Evolutionary conservation across 1,140 invertebrate genomes (phyloP).

Genomic region (Drepana arcuata): DNA sequence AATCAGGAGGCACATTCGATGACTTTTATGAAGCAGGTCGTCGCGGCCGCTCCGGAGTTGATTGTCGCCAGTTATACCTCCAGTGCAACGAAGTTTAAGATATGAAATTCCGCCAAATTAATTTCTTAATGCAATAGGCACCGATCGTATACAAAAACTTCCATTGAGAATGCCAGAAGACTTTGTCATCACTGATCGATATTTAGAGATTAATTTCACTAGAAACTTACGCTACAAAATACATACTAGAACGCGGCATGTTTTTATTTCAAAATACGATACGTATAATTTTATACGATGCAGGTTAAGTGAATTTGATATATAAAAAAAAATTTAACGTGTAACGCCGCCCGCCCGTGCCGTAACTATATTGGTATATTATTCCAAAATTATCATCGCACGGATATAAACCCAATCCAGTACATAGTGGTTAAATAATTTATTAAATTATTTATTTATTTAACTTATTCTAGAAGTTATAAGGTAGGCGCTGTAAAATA

Average conservation of each 20-base stretch:
- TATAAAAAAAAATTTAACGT: no score
- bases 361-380: constrained; percentile 16
- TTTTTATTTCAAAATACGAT: no score
- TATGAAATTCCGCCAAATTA: constrained; percentile 12
- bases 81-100: constrained; percentile 89
- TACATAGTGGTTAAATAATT: constrained; percentile 42
- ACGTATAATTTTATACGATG: no score
- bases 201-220: no score
- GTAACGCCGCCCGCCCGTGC: no score
- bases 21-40: constrained; percentile 87
- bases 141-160: no score
- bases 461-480: constrained; percentile 54
- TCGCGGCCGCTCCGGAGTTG: constrained; percentile 85
- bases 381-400: constrained; percentile 36
- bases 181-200: no score
- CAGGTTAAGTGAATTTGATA: no score
- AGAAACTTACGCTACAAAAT: no score
- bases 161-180: no score
- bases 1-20: constrained; percentile 82
- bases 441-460: constrained; percentile 70
- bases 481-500: constrained; percentile 27
- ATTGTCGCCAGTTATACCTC: constrained; percentile 86
- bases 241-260: no score
- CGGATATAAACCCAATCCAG: constrained; percentile 18
- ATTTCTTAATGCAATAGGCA: neutral